phyloP scores from a whole-genome alignment of 1,140 invertebrate species.

The Drosophila virilis region DNA sequence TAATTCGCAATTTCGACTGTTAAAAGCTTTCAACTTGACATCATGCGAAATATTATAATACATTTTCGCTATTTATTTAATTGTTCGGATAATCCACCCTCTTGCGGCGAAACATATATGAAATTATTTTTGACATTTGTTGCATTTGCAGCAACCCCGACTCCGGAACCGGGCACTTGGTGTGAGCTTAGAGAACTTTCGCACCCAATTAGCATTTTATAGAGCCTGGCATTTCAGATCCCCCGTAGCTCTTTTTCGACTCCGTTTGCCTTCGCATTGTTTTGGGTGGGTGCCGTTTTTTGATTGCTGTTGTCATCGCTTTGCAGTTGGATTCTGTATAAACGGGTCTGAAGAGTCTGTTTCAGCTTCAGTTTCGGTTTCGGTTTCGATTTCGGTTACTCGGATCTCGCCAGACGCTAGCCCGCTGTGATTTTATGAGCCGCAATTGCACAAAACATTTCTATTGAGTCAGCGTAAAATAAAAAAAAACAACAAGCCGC shows the following conservation, averaged over 20 bases:
- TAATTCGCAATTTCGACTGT: too few species aligned
- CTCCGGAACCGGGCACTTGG: not conserved
- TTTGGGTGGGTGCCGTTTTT: constrained; percentile 38
- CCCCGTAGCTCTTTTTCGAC: constrained; percentile 33
- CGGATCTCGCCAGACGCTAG: constrained; percentile 61
- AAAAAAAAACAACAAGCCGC: constrained; percentile 33
- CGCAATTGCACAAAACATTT: constrained; percentile 78
- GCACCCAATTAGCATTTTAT: constrained; percentile 55
- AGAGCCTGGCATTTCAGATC: constrained; percentile 5
- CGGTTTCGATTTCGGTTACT: constrained; percentile 12
- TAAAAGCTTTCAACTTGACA: too few species aligned
- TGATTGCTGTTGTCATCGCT: constrained; percentile 74
- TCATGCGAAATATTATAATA: too few species aligned
- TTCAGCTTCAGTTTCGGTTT: constrained; percentile 6
- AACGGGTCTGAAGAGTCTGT: not conserved
- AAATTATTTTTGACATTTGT: too few species aligned
- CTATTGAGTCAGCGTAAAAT: constrained; percentile 75
- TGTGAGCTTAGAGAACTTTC: constrained; percentile 20
- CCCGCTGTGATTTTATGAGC: constrained; percentile 82
- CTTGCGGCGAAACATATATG: too few species aligned
- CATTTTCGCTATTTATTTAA: too few species aligned
- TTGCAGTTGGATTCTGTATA: constrained; percentile 20
- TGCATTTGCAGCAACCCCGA: too few species aligned
- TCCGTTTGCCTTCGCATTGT: constrained; percentile 7
- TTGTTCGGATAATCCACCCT: too few species aligned